Conservation (phyloP, 2,113 vertebrate genomes). For the Notarius lentiginosus region DNA sequence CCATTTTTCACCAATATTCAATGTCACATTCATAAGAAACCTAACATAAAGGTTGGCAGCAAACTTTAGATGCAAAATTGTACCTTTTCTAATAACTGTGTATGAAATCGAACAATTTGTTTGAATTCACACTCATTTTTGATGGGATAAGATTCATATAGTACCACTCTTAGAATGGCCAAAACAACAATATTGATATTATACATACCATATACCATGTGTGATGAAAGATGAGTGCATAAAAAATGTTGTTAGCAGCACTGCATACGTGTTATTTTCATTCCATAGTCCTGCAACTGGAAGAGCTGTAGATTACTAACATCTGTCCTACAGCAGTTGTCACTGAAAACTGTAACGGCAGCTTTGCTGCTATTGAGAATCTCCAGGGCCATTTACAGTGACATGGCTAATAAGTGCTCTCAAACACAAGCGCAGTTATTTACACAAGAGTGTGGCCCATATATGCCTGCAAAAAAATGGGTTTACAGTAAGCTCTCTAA, state of each 20-base stretch:
- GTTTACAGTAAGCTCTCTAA: conserved; percentile 66
- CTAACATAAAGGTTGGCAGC: background rate
- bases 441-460: conserved; percentile 60
- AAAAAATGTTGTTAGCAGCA: background rate
- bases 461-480: conserved; percentile 53
- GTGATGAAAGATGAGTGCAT: background rate
- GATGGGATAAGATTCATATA: background rate
- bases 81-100: background rate
- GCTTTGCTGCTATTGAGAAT: conserved; percentile 16
- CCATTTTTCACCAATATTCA: background rate
- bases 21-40: background rate
- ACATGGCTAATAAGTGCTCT: conserved; percentile 35
- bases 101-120: background rate
- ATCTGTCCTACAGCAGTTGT: conserved; percentile 8
- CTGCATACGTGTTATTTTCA: background rate
- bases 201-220: background rate
- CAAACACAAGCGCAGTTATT: conserved; percentile 53
- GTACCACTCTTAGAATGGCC: background rate
- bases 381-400: conserved; percentile 34
- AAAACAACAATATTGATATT: background rate
- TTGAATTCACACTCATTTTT: background rate
- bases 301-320: background rate
- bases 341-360: background rate
- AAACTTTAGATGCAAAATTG: background rate
- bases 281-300: background rate